Conservation (phyloP, 2,888 invertebrate species). For the Lasioglossum lativentre region DNA sequence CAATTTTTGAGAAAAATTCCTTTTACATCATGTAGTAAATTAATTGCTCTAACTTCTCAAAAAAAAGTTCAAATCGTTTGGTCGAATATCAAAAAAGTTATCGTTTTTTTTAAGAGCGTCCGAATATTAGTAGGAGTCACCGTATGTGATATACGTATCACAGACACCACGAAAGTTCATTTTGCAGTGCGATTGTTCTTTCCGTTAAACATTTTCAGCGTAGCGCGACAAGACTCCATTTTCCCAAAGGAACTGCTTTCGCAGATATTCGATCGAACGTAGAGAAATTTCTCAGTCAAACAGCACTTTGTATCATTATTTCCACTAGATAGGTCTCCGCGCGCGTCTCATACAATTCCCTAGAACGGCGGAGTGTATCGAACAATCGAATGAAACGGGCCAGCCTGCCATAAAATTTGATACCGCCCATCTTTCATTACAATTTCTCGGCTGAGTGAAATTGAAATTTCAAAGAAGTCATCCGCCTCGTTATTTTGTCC, state of each 20-base stretch:
- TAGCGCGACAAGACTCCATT: neutral
- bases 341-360: neutral
- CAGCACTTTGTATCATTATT: slow-evolving; percentile 1
- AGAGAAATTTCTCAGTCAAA: slow-evolving; percentile 8
- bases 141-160: no score
- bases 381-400: slow-evolving; percentile 10
- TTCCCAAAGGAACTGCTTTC: neutral
- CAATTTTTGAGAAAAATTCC: no score
- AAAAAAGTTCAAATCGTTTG: no score
- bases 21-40: no score
- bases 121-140: no score
- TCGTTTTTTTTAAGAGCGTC: no score
- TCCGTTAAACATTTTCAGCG: neutral
- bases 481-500: slow-evolving; percentile 28
- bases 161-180: neutral
- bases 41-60: no score
- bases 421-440: slow-evolving; percentile 16
- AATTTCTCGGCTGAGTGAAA: slow-evolving; percentile 6
- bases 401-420: slow-evolving; percentile 28
- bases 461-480: slow-evolving; percentile 39
- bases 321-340: slow-evolving; percentile 3
- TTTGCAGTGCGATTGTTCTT: neutral
- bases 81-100: no score
- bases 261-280: neutral
- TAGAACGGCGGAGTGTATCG: neutral